Conservation (phyloP, 1,140 invertebrate species). For the Drosophila novamexicana region DNA sequence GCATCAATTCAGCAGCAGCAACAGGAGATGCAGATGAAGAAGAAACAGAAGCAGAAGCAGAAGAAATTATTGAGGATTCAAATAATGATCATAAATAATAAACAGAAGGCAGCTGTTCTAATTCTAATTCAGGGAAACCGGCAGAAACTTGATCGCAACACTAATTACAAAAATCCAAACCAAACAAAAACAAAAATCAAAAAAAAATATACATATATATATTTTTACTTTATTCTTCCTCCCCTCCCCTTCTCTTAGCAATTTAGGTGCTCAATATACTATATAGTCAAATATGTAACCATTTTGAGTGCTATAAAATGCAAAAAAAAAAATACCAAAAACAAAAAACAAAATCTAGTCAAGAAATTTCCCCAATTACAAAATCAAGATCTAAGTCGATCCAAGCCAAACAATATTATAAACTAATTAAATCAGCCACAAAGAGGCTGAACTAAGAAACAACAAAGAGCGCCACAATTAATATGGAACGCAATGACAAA, state of each 20-base stretch:
- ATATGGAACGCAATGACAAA: conserved; percentile 11
- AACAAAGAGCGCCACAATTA: neutral
- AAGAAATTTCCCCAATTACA: conserved; percentile 34
- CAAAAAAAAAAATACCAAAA: conserved; percentile 38
- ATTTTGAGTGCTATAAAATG: conserved; percentile 81
- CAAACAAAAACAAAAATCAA: conserved; percentile 31
- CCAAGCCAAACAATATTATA: conserved; percentile 17
- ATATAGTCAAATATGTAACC: conserved; percentile 77
- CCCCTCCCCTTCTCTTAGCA: conserved; percentile 80
- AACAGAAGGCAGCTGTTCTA: conserved; percentile 40
- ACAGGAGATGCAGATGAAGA: conserved; percentile 46
- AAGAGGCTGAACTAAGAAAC: conserved; percentile 22
- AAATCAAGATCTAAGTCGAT: conserved; percentile 27
- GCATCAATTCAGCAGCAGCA: conserved; percentile 41
- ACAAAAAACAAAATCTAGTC: conserved; percentile 62
- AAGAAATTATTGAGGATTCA: conserved; percentile 37
- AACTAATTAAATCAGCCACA: conserved; percentile 26
- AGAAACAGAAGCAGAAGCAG: conserved; percentile 23
- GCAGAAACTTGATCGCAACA: conserved; percentile 56
- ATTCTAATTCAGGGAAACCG: conserved; percentile 37
- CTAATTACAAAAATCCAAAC: conserved; percentile 59
- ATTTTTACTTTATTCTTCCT: conserved; percentile 84
- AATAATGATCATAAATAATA: conserved; percentile 29
- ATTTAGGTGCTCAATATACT: conserved; percentile 81
- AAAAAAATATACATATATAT: conserved; percentile 77